Conservation (phyloP, 2,113 vertebrate species). For the Anhinga anhinga region DNA sequence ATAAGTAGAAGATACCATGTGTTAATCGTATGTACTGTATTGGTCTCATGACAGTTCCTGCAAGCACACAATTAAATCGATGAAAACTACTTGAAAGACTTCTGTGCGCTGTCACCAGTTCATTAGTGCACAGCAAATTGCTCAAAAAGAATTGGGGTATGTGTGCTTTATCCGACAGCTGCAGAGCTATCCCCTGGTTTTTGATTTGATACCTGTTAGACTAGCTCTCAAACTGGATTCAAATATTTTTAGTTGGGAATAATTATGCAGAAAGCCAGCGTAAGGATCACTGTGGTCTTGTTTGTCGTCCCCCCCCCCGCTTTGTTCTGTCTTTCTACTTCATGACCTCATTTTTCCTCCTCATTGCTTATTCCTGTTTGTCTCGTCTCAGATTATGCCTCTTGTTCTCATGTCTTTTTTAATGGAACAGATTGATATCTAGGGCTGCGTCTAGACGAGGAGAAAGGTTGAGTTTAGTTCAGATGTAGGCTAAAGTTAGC, state of each 20-base stretch:
- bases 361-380: conserved; percentile 32
- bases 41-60: background rate
- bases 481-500: background rate
- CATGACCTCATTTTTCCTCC: conserved; percentile 50
- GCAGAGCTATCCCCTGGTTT: background rate
- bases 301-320: background rate
- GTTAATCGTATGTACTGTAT: background rate
- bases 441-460: conserved; percentile 13
- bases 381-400: background rate
- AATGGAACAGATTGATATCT: conserved; percentile 39
- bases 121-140: background rate
- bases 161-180: background rate
- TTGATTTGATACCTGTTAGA: background rate
- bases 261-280: background rate
- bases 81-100: background rate
- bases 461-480: background rate
- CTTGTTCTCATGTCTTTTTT: background rate
- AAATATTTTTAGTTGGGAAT: background rate
- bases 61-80: background rate
- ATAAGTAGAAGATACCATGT: background rate
- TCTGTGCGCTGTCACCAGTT: background rate
- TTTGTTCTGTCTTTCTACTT: conserved; percentile 31
- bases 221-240: background rate
- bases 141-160: background rate
- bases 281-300: conserved; percentile 1